Percentiles rank a stretch among this genome's conserved stretches.
phyloP scores from a whole-genome alignment of 2,888 invertebrate species.

The Lochmaea capreae region DNA sequence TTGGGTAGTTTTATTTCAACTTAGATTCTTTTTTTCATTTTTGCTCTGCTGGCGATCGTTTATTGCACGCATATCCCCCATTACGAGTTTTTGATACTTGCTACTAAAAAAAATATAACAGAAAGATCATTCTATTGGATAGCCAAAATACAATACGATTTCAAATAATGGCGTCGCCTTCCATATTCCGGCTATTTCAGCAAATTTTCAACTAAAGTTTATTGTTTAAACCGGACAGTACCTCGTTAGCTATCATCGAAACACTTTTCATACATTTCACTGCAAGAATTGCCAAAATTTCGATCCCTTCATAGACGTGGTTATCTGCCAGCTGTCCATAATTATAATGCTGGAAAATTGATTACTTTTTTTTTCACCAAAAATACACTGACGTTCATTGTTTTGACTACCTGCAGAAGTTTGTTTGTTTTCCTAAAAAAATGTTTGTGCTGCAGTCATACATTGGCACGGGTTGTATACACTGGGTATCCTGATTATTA shows the following conservation, averaged over 20 bases:
- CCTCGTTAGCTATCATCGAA: neutral
- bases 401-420: too few relatives aligned
- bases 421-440: too few relatives aligned
- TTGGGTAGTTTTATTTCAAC: neutral
- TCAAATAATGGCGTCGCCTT: neutral
- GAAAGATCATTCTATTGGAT: neutral
- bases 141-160: neutral
- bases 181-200: neutral
- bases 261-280: neutral
- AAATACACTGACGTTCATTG: neutral
- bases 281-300: neutral
- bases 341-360: neutral
- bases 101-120: neutral
- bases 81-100: slow-evolving; percentile 5
- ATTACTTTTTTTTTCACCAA: neutral
- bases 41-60: neutral
- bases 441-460: too few relatives aligned
- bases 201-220: neutral
- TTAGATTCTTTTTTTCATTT: too few relatives aligned
- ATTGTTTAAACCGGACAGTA: neutral
- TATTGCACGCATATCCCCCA: neutral
- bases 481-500: too few relatives aligned
- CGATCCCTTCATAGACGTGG: neutral
- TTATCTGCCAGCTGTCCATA: neutral
- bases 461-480: too few relatives aligned